A percentile compares a stretch with the other conserved stretches of the same genome.
Evolutionary conservation across 2,797 vertebrate genomes (phyloP).

Genomic region (Danio tinwini): DNA sequence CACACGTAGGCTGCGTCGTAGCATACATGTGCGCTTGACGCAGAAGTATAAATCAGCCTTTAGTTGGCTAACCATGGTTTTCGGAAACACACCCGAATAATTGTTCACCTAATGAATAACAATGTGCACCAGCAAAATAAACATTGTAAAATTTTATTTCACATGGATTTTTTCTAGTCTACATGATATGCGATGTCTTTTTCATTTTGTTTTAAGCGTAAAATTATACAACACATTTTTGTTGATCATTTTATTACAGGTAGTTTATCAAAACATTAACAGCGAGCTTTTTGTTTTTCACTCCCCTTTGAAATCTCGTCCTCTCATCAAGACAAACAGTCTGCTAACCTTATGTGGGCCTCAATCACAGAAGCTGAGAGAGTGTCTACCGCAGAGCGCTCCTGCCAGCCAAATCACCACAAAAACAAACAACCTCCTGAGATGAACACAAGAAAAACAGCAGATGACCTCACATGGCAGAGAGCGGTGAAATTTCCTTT

Average conservation of each 20-base stretch:
- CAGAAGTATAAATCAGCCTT: too few relatives aligned
- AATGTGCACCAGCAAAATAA: too few relatives aligned
- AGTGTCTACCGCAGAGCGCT: constrained; percentile 45
- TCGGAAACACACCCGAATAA: too few relatives aligned
- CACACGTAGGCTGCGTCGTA: too few relatives aligned
- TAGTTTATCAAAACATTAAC: neutral
- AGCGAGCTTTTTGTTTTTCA: neutral
- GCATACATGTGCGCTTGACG: too few relatives aligned
- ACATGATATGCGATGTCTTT: too few relatives aligned
- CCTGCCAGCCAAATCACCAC: constrained; percentile 58
- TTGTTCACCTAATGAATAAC: too few relatives aligned
- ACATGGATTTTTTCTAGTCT: too few relatives aligned
- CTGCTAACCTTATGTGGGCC: constrained; percentile 47
- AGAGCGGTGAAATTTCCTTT: constrained; percentile 31
- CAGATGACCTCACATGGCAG: constrained; percentile 39
- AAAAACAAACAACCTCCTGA: constrained; percentile 59
- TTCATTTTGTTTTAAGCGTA: too few relatives aligned
- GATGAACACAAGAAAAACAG: constrained; percentile 51
- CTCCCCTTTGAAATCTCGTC: constrained; percentile 32
- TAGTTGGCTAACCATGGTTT: too few relatives aligned
- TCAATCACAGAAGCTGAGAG: constrained; percentile 54
- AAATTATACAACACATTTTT: neutral
- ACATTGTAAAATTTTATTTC: too few relatives aligned
- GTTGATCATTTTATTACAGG: neutral
- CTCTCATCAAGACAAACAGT: constrained; percentile 52